A percentile compares a stretch with the other conserved stretches of the same genome.
Evolutionary conservation across 2,888 invertebrate species (phyloP).

Genomic region (Nasonovia ribisnigri): DNA sequence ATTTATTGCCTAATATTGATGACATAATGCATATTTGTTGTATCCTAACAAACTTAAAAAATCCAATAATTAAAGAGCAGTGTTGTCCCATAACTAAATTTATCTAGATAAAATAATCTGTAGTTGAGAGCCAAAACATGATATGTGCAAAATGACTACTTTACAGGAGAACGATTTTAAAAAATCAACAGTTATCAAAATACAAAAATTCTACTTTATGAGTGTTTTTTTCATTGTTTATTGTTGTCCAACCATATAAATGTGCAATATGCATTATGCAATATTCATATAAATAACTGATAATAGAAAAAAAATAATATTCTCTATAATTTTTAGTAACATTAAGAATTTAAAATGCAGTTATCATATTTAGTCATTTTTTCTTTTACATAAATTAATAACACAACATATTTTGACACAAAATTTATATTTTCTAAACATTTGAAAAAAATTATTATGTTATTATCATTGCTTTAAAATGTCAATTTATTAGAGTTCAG

Average conservation of each 20-base stretch:
- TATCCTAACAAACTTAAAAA: too few relatives aligned
- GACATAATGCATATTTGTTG: too few relatives aligned
- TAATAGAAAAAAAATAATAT: slow-evolving; percentile 19
- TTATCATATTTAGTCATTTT: not conserved
- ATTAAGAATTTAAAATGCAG: slow-evolving; percentile 12
- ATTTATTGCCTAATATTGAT: too few relatives aligned
- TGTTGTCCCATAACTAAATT: too few relatives aligned
- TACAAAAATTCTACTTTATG: slow-evolving; percentile 10
- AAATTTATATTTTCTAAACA: not conserved
- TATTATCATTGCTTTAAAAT: not conserved
- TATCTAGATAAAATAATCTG: not conserved
- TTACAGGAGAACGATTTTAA: slow-evolving; percentile 3
- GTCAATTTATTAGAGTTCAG: not conserved
- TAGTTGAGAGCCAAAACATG: slow-evolving; percentile 6
- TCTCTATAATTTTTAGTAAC: not conserved
- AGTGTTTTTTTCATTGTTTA: slow-evolving; percentile 17
- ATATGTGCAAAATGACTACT: not conserved
- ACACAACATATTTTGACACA: not conserved
- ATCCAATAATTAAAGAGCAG: too few relatives aligned
- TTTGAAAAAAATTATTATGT: not conserved
- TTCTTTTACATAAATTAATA: slow-evolving; percentile 12
- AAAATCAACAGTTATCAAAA: not conserved
- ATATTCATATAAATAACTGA: not conserved
- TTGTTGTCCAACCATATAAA: not conserved
- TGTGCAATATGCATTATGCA: not conserved